phyloP scores from a whole-genome alignment of 2,888 invertebrate species.

The Zelleria hepariella region DNA sequence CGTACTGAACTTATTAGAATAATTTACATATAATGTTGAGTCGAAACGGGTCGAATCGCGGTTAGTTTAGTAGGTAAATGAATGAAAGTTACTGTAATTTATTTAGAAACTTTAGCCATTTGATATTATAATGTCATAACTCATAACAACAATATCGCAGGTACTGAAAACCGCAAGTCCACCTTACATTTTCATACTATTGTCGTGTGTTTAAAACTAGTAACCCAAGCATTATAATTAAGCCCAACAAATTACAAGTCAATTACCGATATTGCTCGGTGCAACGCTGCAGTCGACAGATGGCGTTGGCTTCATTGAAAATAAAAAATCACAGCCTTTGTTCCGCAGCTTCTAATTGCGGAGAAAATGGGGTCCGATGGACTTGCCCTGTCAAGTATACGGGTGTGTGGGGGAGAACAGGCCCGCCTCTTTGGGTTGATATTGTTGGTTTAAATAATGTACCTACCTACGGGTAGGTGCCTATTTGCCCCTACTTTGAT shows the following conservation, averaged over 20 bases:
- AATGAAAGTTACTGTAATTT: too few relatives aligned
- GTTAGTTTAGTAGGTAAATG: too few relatives aligned
- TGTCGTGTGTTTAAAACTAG: not conserved
- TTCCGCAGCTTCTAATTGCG: constrained; percentile 70
- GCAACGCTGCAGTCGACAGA: constrained; percentile 48
- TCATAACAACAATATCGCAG: too few relatives aligned
- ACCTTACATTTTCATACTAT: not conserved
- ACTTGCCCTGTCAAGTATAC: constrained; percentile 20
- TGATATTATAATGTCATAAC: too few relatives aligned
- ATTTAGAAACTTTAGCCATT: too few relatives aligned
- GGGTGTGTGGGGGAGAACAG: not conserved
- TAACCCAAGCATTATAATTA: not conserved
- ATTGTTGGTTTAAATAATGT: not conserved
- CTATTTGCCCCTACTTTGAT: too few relatives aligned
- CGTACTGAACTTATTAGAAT: too few relatives aligned
- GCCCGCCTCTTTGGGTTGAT: not conserved
- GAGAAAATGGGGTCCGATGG: constrained; percentile 65
- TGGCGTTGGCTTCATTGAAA: constrained; percentile 59
- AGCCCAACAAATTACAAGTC: constrained; percentile 27
- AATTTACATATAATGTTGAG: too few relatives aligned
- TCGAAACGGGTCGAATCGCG: too few relatives aligned
- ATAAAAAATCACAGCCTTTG: constrained; percentile 73
- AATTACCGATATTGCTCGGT: constrained; percentile 63
- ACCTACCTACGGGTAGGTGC: not conserved
- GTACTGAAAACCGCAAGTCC: not conserved